Evolutionary conservation across 1,140 invertebrate genomes (phyloP).

Genomic region (Portunus trituberculatus): DNA sequence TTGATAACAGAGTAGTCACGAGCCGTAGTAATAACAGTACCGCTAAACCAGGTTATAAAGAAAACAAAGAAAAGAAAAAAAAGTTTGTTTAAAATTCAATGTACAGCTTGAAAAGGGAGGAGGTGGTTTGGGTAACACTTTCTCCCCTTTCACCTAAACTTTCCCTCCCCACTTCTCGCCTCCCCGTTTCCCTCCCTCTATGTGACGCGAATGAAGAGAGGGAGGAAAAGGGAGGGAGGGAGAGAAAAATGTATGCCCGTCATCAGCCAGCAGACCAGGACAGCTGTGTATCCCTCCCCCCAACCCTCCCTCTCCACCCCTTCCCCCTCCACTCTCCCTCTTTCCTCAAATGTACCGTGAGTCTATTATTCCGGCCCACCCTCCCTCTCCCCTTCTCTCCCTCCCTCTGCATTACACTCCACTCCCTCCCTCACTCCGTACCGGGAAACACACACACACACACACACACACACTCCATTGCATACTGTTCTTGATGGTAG

Average conservation of each 20-base stretch:
- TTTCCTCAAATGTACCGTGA: conserved; percentile 20
- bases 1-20: not conserved
- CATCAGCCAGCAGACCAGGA: conserved; percentile 5
- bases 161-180: not conserved
- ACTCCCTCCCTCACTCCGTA: not conserved
- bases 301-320: not conserved
- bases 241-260: not conserved
- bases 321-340: not conserved
- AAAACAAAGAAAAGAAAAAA: not conserved
- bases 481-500: no score
- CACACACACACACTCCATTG: not conserved
- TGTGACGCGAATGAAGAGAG: not conserved
- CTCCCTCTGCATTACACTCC: not conserved
- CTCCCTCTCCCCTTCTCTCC: not conserved
- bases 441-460: not conserved
- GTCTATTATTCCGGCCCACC: not conserved
- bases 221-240: conserved; percentile 27
- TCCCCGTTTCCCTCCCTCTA: not conserved
- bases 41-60: no score
- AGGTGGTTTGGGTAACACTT: not conserved
- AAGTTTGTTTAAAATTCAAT: not conserved
- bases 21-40: not conserved
- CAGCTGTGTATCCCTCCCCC: not conserved
- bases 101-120: not conserved
- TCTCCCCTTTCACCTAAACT: not conserved